Base-by-base conservation (phyloP, 1,140 invertebrate genomes). In the Leptonema lineaticorne region DNA sequence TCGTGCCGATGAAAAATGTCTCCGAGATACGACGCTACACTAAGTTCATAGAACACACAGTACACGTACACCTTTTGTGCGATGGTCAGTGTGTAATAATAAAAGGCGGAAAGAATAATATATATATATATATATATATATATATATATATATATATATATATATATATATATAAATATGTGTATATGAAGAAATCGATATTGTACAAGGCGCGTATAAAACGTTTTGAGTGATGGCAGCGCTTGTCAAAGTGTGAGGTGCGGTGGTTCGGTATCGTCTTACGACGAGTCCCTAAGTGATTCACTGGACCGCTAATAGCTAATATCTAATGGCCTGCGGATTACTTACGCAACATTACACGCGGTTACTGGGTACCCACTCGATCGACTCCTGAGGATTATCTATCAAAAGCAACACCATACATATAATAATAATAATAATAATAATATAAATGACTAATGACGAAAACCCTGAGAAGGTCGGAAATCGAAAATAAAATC, bases 311-410 rank as follows among this genome's bases (percentile, higher is more conserved):
- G 60, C 71, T 72, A 72, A 72, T 72, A 69, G 71, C 71, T 69
- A 72, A 72, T 72, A 72, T 72, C 65, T 72, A 72, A 72, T 72
- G 65, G 71, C 57, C 71, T 68, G 48, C 67, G 63, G 71, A 72
- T 72, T 72, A 72, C 71, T 72, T 72, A 68, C 71, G 68, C 71
- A 72, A 72, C 71, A 72, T 72, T 72, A 72, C 65, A 46, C 66
- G 58, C 63, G 29, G n/a, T n/a, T n/a, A n/a, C n/a, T n/a, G n/a
- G n/a, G n/a, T n/a, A 60, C 50, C 16, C 68, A 60, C 48, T 65
- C 60, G 48, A 65, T 58, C 62, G 68, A 53, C 63, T 30, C 11
- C 45, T 45, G 30, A n/a, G 59, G 62, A 64, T 64, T 50, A 64
- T 64, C 62, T 50, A 16, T 14, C 37, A 9, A 16, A 41, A 41